Base-by-base conservation (phyloP, 2,113 vertebrate genomes). In the Todiramphus chloris region DNA sequence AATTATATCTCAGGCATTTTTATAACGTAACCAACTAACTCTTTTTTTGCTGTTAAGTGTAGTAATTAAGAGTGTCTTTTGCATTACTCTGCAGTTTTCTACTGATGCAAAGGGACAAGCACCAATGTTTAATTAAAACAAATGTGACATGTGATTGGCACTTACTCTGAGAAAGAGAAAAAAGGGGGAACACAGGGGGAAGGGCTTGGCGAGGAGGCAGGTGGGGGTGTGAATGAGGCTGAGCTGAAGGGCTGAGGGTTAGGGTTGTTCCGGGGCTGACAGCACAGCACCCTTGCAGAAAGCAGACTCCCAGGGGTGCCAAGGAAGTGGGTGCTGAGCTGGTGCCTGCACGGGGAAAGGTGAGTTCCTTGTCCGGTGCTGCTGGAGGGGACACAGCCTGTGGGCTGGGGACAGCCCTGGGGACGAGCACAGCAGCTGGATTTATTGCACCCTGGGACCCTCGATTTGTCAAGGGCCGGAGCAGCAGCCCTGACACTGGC, bases 401-500 rank as follows among this genome's bases (percentile, higher is more conserved):
- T 51, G 27, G 91, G 95, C 70, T 43, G 16, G 70, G 83, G n/a
- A 70, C 39, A 21, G 44, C 98, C 89, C 93, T 0, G 21, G 97
- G 97, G 98, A 97, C 1, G 64, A 90, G 94, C 96, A 83, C 85
- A 94, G 96, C 93, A 98, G 98, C 97, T 98, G 98, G 98, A 99
- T 99, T 99, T 99, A 99, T 98, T 89, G 97, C 90, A 97, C 97
- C 98, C 98, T 94, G 98, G 98, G 98, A 99, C 98, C 98, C 98
- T 98, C 97, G 97, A 99, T 99, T 98, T 99, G 99, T 99, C 99
- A 99, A 97, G 97, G 98, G 98, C 98, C 96, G 98, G 93, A 97
- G 95, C 93, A 59, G 97, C 98, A 98, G 98, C 98, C 98, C 98
- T 98, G 98, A 98, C 98, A 98, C 97, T 97, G 98, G 98, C 98